Evolutionary conservation across 2,888 invertebrate genomes (phyloP).

Genomic region (Rotaria magnacalcarata): DNA sequence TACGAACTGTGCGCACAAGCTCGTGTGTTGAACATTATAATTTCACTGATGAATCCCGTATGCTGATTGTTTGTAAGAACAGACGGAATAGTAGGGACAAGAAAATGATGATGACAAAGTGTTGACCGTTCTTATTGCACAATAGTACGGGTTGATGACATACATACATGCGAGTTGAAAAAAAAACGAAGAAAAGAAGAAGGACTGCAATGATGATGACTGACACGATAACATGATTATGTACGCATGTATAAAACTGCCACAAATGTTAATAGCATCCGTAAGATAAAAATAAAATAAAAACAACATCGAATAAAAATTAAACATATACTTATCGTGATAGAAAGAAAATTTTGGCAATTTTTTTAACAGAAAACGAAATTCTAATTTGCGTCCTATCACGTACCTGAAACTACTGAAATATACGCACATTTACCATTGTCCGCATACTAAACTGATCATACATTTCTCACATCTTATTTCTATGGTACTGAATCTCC

Average conservation of each 20-base stretch:
- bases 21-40: neutral
- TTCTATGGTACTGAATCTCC: neutral
- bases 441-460: neutral
- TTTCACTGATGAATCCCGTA: neutral
- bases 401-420: neutral
- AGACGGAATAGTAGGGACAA: neutral
- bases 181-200: neutral
- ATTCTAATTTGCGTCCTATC: neutral
- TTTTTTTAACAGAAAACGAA: no score
- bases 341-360: neutral
- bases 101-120: conserved; percentile 8
- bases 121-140: neutral
- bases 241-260: neutral
- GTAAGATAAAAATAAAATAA: neutral
- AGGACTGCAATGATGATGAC: neutral
- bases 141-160: neutral
- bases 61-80: neutral
- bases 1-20: neutral
- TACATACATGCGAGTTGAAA: neutral
- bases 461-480: neutral
- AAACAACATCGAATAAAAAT: neutral
- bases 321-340: neutral
- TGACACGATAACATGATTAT: conserved; percentile 3
- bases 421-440: neutral
- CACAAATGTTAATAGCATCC: neutral